Evolutionary conservation across 2,888 invertebrate genomes (phyloP), one percentile per base, ranked within the genome.

Genomic region (Phorcus lineatus): DNA sequence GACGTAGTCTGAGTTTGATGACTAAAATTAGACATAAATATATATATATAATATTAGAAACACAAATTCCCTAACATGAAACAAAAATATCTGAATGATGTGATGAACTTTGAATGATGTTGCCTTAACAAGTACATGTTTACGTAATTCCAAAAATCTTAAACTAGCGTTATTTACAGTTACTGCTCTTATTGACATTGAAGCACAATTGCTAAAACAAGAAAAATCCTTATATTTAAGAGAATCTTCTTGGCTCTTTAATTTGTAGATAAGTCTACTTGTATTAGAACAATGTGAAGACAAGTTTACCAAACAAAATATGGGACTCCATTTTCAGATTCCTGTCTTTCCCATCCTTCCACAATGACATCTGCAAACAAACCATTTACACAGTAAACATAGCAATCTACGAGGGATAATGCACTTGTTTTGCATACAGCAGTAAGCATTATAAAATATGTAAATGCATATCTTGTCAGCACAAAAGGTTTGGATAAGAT

Each of bases 241-340:
- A 47, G 11, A 6, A 47, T 9, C 11, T 1, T 47, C 11, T 47
- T 47, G 1, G 1, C 11, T 13, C 1, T 47, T 9, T 47, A 6
- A 11, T 47, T n/a, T 19, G 13, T 17, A 52, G 11, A 1, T n/a
- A 36, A n/a, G 52, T 31, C 6, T 36, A 77, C 31, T 31, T 7
- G 40, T 22, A 57, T 24, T 7, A 4, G n/a, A 24, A 24, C 6
- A 24, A 9, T 57, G 9, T 9, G n/a, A 19, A 74, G 1, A 52
- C 17, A 4, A 47, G 85, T 88, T 86, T 85, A 91, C 92, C 91
- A 90, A 9, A 90, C 84, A 84, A 90, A 92, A 79, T 91, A 92
- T 54, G 91, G 90, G 36, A 90, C 87, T 22, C 91, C 90, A 80
- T 86, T 88, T 22, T 83, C 80, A 36, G 91, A 90, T 75, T 91